phyloP scores from a whole-genome alignment of 2,797 vertebrate species.

The Luscinia megarhynchos region DNA sequence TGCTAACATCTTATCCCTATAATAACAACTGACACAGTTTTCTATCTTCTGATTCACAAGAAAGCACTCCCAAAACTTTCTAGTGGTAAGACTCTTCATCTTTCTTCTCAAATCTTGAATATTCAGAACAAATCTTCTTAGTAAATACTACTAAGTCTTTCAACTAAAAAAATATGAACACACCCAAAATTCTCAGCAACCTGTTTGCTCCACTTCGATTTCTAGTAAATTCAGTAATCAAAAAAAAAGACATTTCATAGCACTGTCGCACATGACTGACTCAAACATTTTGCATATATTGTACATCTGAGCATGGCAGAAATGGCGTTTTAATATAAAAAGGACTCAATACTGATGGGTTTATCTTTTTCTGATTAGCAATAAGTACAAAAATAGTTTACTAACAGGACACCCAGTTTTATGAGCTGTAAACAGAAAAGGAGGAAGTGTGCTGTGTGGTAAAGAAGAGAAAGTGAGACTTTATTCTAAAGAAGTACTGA shows the following conservation, averaged over 20 bases:
- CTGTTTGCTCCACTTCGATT: not conserved
- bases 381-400: not conserved
- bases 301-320: not conserved
- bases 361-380: not conserved
- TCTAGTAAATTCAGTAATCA: conserved; percentile 7
- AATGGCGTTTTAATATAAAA: not conserved
- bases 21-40: not conserved
- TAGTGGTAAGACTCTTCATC: not conserved
- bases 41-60: not conserved
- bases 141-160: not conserved
- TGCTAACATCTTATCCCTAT: not conserved
- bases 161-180: not conserved
- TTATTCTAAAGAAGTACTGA: conserved; percentile 3
- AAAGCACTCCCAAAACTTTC: not conserved
- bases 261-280: not conserved
- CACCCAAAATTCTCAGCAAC: not conserved
- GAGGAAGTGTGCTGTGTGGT: conserved; percentile 12
- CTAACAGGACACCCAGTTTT: not conserved
- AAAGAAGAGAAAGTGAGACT: conserved; percentile 3
- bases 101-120: not conserved
- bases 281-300: conserved; percentile 7
- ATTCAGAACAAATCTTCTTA: not conserved
- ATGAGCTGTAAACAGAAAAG: conserved; percentile 17
- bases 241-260: not conserved
- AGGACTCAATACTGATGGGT: not conserved